Evolutionary conservation across 2,797 vertebrate genomes (phyloP).

Genomic region (Etheostoma nigrum): DNA sequence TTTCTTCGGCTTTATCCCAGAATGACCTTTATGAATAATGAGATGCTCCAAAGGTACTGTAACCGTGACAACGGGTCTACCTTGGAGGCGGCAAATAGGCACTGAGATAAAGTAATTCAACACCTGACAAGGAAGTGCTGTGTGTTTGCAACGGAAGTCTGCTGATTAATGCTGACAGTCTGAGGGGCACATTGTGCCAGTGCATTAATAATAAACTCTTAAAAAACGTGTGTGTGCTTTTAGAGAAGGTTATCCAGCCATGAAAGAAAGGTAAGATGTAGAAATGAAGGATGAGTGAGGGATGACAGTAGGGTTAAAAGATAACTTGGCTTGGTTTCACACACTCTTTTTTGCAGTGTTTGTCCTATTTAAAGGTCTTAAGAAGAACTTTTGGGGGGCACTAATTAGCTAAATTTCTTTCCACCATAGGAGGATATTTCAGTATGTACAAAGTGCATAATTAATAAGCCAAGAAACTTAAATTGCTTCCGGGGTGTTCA

Average conservation of each 20-base stretch:
- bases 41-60: conserved; percentile 60
- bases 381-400: conserved; percentile 64
- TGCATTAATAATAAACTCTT: conserved; percentile 79
- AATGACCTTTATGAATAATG: conserved; percentile 82
- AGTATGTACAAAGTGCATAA: conserved; percentile 87
- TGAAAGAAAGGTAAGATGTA: conserved; percentile 51
- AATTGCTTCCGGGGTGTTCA: conserved; percentile 82
- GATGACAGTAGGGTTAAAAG: conserved; percentile 68
- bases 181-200: conserved; percentile 70
- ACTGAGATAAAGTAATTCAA: conserved; percentile 63
- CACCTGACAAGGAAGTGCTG: conserved; percentile 63
- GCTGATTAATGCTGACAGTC: conserved; percentile 77
- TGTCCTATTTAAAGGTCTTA: conserved; percentile 79
- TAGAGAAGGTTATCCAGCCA: conserved; percentile 63
- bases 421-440: conserved; percentile 81
- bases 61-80: conserved; percentile 70
- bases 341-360: conserved; percentile 72
- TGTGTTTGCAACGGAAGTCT: conserved; percentile 56
- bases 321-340: conserved; percentile 75
- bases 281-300: conserved; percentile 56
- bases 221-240: conserved; percentile 69
- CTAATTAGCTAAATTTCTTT: conserved; percentile 81
- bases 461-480: conserved; percentile 85
- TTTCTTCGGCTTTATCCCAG: conserved; percentile 53
- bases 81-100: conserved; percentile 58